Base-by-base conservation (phyloP, 2,888 invertebrate genomes). In the Piscicola geometra region DNA sequence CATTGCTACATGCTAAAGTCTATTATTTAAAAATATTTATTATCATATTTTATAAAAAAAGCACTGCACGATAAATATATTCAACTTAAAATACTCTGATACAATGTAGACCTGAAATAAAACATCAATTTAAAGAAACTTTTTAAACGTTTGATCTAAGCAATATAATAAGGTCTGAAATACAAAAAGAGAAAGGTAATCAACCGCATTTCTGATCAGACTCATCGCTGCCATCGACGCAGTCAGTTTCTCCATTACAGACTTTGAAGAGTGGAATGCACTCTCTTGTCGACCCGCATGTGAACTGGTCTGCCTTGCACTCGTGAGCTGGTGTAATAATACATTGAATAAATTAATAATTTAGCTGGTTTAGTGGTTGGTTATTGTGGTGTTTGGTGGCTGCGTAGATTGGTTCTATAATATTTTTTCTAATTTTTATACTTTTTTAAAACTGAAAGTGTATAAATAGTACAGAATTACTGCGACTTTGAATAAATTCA, bases 161-260 rank as follows among this genome's bases (percentile, higher is more conserved):
- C 21, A 50, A 50, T 50, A 50, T 50, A 50, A 18, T 50, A 50
- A 50, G 15, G 21, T 15, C 21, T 50, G 52, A 50, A 50, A 50
- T 15, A 50, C 52, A 50, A 50, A 15, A 50, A 50, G 21, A 50
- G n/a, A n/a, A n/a, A n/a, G n/a, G n/a, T n/a, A n/a, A n/a, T n/a
- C n/a, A 56, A 78, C 78, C 50, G 70, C 78, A 78, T 21, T 76
- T 70, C 18, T 76, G 71, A n/a, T 33, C 30, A 3, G 41, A 33
- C 66, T 79, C 79, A 47, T 79, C 79, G 25, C 75, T 75, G 47
- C 76, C 78, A 47, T 78, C 78, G 15, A 77, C 56, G 60, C 79
- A 79, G 36, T 79, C 78, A 0, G 56, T 36, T 2, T 72, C 66
- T 18, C 77, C 79, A 60, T 79, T 76, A 66, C 79, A 79, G 28